phyloP scores from a whole-genome alignment of 92 coral and sea anemone species.

The Epizoanthus stellaris region DNA sequence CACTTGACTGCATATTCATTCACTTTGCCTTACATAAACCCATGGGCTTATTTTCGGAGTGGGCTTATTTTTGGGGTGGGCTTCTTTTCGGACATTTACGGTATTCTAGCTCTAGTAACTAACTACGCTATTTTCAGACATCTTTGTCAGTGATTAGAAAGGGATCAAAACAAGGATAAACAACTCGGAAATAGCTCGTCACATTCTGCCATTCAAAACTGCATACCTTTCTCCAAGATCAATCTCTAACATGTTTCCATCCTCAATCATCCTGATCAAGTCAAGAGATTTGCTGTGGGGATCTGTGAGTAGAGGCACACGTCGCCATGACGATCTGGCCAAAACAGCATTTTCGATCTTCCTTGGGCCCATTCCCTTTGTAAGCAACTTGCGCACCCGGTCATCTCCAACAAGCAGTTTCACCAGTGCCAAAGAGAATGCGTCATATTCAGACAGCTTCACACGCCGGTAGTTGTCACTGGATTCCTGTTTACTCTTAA shows the following conservation, averaged over 20 bases:
- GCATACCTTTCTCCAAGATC: conserved; percentile 91
- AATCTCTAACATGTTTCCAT: conserved; percentile 79
- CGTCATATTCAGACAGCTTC: conserved; percentile 82
- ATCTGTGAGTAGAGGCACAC: conserved; percentile 90
- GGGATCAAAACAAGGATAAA: not conserved
- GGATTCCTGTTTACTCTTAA: conserved; percentile 1
- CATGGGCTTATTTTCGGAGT: too few relatives aligned
- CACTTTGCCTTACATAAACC: too few relatives aligned
- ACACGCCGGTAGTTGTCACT: conserved; percentile 4
- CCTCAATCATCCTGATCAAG: conserved; percentile 81
- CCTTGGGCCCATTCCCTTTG: conserved; percentile 92
- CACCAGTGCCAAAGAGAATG: conserved; percentile 80
- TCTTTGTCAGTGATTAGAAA: too few relatives aligned
- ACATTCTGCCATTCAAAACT: not conserved
- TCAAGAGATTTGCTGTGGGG: conserved; percentile 90
- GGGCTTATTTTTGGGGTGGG: too few relatives aligned
- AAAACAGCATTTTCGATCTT: conserved; percentile 92
- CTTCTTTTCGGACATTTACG: too few relatives aligned
- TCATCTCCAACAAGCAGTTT: conserved; percentile 85
- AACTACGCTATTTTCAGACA: not conserved
- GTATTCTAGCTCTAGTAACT: too few relatives aligned
- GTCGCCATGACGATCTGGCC: conserved; percentile 92
- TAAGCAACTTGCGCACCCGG: conserved; percentile 81
- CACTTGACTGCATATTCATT: too few relatives aligned
- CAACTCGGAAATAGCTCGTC: too few relatives aligned